Base-by-base conservation (phyloP, 2,888 invertebrate genomes). In the Sturmia bella region DNA sequence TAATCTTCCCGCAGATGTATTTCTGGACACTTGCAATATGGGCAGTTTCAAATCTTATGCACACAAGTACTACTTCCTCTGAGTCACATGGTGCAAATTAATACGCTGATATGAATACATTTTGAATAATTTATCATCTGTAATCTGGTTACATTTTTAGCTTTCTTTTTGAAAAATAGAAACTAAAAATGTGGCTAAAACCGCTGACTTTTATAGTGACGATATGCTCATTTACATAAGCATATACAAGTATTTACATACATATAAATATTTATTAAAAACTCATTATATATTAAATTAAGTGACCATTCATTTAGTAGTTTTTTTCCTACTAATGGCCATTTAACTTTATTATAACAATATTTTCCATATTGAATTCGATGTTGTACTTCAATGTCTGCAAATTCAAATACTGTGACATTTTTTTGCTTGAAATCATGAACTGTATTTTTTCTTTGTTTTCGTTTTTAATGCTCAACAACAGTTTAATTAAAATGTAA, bases 401-500 rank as follows among this genome's bases (percentile, higher is more conserved):
- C 24, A 43, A n/a, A 3, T n/a, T 43, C 13, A 21, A 59, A 21
- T 41, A 13, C 9, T 1, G 41, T 15, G 21, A 2, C 13, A 19
- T 13, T 19, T n/a, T 19, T 59, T 39, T 32, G 32, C 32, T 7
- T 32, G 9, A 32, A 32, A 32, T 7, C 32, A 7, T 32, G 9
- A 32, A 32, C 9, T 32, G 32, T 32, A 9, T 32, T 32, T 3
- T 32, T 32, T 54, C 15, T 37, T 56, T 24, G 24, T 52, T 52
- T 6, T 5, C 2, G 12, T 50, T 24, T 3, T 37, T 7, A 2
- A 32, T 13, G 43, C 64, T 64, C 56, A 66, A 48, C 56, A 74
- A 56, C 74, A 74, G 39, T 74, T 66, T 74, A 64, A 74, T 74
- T 74, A 66, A 74, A 74, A 66, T 64, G 64, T 66, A 66, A 74